Evolutionary conservation across 2,888 invertebrate genomes (phyloP).

Genomic region (Plebejus argus): DNA sequence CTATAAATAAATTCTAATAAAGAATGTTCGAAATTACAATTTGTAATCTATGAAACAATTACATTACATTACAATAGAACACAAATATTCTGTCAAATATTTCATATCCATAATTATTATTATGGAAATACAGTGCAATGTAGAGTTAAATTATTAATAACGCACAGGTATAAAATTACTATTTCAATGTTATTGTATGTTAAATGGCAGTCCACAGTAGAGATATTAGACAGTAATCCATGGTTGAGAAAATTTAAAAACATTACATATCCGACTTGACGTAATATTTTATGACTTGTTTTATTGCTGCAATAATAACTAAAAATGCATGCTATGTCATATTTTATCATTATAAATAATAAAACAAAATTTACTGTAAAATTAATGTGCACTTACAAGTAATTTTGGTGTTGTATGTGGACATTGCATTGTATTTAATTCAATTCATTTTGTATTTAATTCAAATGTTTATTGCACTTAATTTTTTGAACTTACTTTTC

Average conservation of each 20-base stretch:
- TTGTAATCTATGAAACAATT: background rate
- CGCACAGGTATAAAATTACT: background rate
- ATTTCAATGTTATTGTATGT: too few species aligned
- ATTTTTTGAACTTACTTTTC: background rate
- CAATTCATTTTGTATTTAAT: background rate
- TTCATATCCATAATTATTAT: background rate
- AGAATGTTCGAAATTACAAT: background rate
- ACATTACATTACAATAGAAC: background rate
- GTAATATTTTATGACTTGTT: background rate
- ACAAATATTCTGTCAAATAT: background rate
- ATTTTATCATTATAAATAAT: too few species aligned
- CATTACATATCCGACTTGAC: background rate
- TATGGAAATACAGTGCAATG: background rate
- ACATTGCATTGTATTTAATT: background rate
- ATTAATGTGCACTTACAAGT: background rate
- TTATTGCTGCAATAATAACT: background rate
- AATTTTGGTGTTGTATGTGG: background rate
- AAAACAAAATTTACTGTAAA: background rate
- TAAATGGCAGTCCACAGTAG: background rate
- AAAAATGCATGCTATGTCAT: background rate
- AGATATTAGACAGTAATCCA: background rate
- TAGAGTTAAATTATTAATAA: background rate
- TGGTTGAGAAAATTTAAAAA: conserved; percentile 1
- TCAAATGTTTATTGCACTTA: background rate
- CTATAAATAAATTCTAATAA: conserved; percentile 1